Base-by-base conservation (phyloP, 2,113 vertebrate genomes). In the Phainopepla nitens region DNA sequence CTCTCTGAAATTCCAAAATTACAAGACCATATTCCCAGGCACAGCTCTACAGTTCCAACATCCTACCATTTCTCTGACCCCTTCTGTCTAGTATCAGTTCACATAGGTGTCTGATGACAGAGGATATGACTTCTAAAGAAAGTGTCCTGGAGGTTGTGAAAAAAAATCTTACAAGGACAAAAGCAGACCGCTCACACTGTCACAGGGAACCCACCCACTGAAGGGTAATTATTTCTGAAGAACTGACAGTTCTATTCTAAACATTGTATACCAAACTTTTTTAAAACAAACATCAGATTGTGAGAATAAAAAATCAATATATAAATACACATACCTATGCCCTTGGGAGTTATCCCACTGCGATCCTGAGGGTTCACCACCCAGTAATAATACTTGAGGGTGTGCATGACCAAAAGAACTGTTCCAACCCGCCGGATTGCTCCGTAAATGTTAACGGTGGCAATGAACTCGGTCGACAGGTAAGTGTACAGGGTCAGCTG, bases 341-440 rank as follows among this genome's bases (percentile, higher is more conserved):
- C 99, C 97, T 99, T 99, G 58, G 99, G 99, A 33, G 97, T 84
- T 69, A 99, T 98, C 42, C 99, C 99, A 69, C 99, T 99, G 92
- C 99, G 98, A 97, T 99, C 98, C 94, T 99, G 98, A 58, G 99
- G 99, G 97, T 99, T 99, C 93, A 99, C 96, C 27, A 99, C 98
- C 99, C 99, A 99, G 96, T 99, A 99, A 96, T 98, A 99, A 97
- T 99, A 99, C 91, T 99, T 99, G 6, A 99, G 97, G 7, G 99
- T 99, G 76, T 99, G 99, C 98, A 99, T 99, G 96, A 99, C 98
- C 96, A 99, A 97, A 20, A 99, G 98, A 39, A 99, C 99, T 2
- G 99, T 99, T 50, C 99, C 99, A 73, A 99, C 99, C 76, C 99
- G 98, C 36, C 99, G 98, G 72, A 99, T 97, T 36, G 99, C 98